Conservation (phyloP, 2,113 vertebrate genomes). For the Engystomops pustulosus region DNA sequence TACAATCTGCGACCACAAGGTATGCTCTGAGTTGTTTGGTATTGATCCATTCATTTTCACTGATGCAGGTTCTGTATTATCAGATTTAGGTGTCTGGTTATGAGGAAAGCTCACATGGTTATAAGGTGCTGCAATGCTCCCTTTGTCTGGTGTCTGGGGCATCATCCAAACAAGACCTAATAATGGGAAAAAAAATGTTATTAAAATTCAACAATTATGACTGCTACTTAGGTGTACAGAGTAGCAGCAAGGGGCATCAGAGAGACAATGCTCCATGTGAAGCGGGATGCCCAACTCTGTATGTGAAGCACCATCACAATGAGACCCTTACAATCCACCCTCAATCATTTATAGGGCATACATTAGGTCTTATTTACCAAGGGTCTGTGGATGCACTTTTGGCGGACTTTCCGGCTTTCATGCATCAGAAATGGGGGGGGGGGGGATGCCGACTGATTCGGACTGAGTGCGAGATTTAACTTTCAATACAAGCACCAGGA, state of each 20-base stretch:
- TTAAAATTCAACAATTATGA: no score
- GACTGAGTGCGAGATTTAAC: no score
- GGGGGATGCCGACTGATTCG: no score
- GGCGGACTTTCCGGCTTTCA: no score
- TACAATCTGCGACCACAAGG: conserved; percentile 73
- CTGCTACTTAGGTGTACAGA: not conserved
- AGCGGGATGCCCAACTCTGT: not conserved
- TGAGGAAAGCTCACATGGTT: not conserved
- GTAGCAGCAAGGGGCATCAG: not conserved
- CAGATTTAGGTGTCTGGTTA: not conserved
- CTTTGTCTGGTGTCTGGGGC: conserved; percentile 76
- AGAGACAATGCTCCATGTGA: not conserved
- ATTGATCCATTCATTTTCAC: not conserved
- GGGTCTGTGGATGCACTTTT: no score
- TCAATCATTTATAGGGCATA: not conserved
- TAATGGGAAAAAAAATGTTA: no score
- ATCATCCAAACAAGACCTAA: conserved; percentile 88
- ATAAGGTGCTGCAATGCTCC: not conserved
- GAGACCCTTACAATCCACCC: no score
- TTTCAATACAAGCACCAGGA: no score
- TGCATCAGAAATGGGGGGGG: no score
- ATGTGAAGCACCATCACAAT: no score
- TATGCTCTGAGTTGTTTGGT: conserved; percentile 38
- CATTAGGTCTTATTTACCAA: no score
- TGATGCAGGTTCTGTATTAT: not conserved